Conservation (phyloP, 2,888 invertebrate genomes). For the Timema cristinae region DNA sequence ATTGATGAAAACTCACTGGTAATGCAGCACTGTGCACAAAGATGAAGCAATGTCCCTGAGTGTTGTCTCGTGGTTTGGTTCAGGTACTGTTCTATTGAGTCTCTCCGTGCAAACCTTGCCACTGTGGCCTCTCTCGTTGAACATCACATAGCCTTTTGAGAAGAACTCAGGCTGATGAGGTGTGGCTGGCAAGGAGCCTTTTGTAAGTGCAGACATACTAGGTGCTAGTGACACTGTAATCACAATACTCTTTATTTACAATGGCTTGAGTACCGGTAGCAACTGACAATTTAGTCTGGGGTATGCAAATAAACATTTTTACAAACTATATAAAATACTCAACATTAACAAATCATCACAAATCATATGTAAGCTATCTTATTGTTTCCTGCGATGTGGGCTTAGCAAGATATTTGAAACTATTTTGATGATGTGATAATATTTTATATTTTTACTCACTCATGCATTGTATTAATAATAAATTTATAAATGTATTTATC, state of each 20-base stretch:
- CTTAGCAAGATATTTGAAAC: too few species aligned
- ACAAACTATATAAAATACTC: too few species aligned
- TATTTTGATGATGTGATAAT: too few species aligned
- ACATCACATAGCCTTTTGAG: slow-evolving; percentile 76
- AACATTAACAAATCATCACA: too few species aligned
- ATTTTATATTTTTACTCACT: too few species aligned
- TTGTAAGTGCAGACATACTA: slow-evolving; percentile 58
- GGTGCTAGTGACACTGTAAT: slow-evolving; percentile 70
- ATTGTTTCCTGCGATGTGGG: too few species aligned
- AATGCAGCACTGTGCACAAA: slow-evolving; percentile 71
- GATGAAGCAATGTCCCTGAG: slow-evolving; percentile 71
- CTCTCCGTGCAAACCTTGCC: slow-evolving; percentile 75
- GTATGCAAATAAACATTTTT: slow-evolving; percentile 32
- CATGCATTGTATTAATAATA: too few species aligned
- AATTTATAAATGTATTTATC: too few species aligned
- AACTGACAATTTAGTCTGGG: slow-evolving; percentile 18
- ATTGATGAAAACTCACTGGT: slow-evolving; percentile 56
- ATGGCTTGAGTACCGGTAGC: too few species aligned
- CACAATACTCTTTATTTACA: not conserved
- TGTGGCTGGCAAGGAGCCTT: slow-evolving; percentile 54
- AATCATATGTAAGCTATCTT: too few species aligned
- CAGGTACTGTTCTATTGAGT: slow-evolving; percentile 57
- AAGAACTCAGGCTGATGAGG: slow-evolving; percentile 67
- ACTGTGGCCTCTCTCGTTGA: slow-evolving; percentile 59
- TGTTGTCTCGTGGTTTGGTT: slow-evolving; percentile 49